phyloP scores from a whole-genome alignment of 2,888 invertebrate genomes.

The Heliconius hortense region DNA sequence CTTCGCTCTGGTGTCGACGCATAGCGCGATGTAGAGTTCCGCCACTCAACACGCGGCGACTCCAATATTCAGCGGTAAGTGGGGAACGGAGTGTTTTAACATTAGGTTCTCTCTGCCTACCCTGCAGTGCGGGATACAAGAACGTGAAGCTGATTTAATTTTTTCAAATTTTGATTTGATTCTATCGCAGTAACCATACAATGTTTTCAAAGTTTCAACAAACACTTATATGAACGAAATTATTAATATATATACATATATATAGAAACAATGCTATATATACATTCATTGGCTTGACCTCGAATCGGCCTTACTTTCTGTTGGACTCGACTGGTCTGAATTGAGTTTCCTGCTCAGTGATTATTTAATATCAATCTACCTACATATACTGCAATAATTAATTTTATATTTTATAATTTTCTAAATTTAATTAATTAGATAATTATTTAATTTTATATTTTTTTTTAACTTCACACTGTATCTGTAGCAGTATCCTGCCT shows the following conservation, averaged over 20 bases:
- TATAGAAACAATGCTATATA: slow-evolving; percentile 22
- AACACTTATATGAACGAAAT: background rate
- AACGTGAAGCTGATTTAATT: too few relatives aligned
- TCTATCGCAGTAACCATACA: background rate
- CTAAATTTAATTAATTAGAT: background rate
- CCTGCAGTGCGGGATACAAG: too few relatives aligned
- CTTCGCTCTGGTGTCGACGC: too few relatives aligned
- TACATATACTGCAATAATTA: slow-evolving; percentile 27
- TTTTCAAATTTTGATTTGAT: too few relatives aligned
- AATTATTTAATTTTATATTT: background rate
- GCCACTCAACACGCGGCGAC: too few relatives aligned
- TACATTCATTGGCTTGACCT: slow-evolving; percentile 47
- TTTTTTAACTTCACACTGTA: background rate
- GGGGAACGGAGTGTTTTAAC: too few relatives aligned
- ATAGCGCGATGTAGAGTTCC: too few relatives aligned
- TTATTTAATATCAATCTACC: slow-evolving; percentile 39
- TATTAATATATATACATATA: background rate
- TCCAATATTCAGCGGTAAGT: too few relatives aligned
- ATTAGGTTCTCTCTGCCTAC: too few relatives aligned
- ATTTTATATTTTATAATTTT: slow-evolving; percentile 5
- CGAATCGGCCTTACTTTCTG: slow-evolving; percentile 58
- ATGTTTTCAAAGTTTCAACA: background rate
- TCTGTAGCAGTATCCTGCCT: too few relatives aligned
- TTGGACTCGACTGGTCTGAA: slow-evolving; percentile 44
- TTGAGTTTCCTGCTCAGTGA: slow-evolving; percentile 49